Conservation (phyloP, 2,888 invertebrate genomes). For the Nomada ferruginata region DNA sequence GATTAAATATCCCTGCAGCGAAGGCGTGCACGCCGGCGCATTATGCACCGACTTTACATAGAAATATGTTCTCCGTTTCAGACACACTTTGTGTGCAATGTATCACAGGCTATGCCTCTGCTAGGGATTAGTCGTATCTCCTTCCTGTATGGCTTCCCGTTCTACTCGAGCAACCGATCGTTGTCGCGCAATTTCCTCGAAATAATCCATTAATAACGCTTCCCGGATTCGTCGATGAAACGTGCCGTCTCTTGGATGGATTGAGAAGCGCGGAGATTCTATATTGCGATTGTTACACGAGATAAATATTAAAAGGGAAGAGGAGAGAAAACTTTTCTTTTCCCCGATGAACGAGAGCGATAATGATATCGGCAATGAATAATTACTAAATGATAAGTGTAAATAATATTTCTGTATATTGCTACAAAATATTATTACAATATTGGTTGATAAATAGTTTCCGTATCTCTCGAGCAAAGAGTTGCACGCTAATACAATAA, state of each 20-base stretch:
- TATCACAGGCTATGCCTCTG: slow-evolving; percentile 12
- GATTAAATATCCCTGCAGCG: slow-evolving; percentile 42
- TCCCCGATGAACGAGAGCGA: no score
- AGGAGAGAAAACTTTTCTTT: no score
- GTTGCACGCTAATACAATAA: no score
- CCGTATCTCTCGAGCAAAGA: no score
- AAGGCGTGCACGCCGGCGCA: not conserved
- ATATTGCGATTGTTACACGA: not conserved
- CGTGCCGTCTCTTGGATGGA: not conserved
- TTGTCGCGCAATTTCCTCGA: slow-evolving; percentile 34
- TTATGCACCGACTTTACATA: slow-evolving; percentile 10
- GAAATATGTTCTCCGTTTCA: slow-evolving; percentile 38
- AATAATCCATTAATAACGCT: slow-evolving; percentile 33
- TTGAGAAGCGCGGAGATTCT: not conserved
- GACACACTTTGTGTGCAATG: slow-evolving; percentile 30
- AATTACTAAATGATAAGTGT: no score
- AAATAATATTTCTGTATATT: no score
- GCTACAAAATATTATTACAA: no score
- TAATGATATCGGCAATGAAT: no score
- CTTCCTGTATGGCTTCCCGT: slow-evolving; percentile 18
- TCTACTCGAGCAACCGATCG: slow-evolving; percentile 27
- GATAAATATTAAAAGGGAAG: no score
- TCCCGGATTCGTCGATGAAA: not conserved
- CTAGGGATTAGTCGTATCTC: slow-evolving; percentile 36
- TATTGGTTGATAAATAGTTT: no score